Conservation (phyloP, 2,888 invertebrate genomes). For the Pristionchus mayeri region DNA sequence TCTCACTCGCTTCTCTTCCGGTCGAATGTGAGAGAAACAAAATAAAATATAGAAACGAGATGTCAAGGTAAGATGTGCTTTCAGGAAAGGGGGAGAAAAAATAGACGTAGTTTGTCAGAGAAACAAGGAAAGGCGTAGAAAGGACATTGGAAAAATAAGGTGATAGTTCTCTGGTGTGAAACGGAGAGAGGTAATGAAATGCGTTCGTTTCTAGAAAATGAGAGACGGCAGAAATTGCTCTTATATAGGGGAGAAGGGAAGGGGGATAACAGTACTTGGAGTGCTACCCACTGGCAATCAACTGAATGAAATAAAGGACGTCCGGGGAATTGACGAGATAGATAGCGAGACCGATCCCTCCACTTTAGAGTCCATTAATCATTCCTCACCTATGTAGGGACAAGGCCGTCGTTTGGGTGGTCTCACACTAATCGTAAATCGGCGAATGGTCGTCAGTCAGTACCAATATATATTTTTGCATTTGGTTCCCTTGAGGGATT, state of each 20-base stretch:
- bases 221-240: slow-evolving; percentile 28
- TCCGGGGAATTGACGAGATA: slow-evolving; percentile 12
- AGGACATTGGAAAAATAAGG: not conserved
- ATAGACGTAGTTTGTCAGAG: not conserved
- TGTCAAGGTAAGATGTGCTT: slow-evolving; percentile 10
- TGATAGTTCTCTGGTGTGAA: slow-evolving; percentile 28
- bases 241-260: slow-evolving; percentile 39
- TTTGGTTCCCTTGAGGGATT: not conserved
- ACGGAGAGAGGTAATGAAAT: slow-evolving; percentile 39
- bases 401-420: not conserved
- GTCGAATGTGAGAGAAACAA: not conserved
- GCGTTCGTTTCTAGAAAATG: slow-evolving; percentile 33
- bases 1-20: slow-evolving; percentile 1
- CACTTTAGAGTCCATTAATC: not conserved
- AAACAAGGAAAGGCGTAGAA: not conserved
- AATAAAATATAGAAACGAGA: slow-evolving; percentile 23
- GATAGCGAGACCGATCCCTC: slow-evolving; percentile 13
- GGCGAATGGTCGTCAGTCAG: not conserved
- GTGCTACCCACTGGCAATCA: slow-evolving; percentile 29
- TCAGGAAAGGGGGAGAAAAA: not conserved
- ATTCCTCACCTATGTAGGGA: not conserved
- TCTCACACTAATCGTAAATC: not conserved
- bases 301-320: slow-evolving; percentile 28
- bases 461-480: not conserved
- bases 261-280: slow-evolving; percentile 38